phyloP scores from a whole-genome alignment of 2,888 invertebrate genomes.

The Thysanoteuthis rhombus region DNA sequence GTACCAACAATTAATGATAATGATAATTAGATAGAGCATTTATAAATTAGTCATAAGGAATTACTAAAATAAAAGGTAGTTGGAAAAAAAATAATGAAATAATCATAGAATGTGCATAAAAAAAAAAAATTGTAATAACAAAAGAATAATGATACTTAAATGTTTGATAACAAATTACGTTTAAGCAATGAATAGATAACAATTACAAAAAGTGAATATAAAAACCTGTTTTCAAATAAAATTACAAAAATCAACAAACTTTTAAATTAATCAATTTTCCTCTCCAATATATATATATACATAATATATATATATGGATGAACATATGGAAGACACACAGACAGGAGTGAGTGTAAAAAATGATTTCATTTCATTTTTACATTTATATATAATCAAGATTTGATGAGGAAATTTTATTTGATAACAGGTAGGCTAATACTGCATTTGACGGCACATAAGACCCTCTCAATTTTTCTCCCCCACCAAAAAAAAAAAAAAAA shows the following conservation, averaged over 20 bases:
- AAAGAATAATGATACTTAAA: neutral
- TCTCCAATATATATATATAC: neutral
- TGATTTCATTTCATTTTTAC: too few relatives aligned
- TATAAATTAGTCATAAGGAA: neutral
- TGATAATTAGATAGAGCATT: neutral
- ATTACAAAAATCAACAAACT: neutral
- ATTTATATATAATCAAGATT: neutral
- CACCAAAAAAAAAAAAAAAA: too few relatives aligned
- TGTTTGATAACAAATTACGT: neutral
- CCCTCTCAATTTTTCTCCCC: too few relatives aligned
- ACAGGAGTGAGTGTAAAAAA: too few relatives aligned
- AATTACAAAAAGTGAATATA: neutral
- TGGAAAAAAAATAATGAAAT: neutral
- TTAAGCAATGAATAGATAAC: neutral
- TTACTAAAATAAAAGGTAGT: neutral
- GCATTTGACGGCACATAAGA: too few relatives aligned
- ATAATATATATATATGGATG: too few relatives aligned
- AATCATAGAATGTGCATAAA: neutral
- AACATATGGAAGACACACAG: too few relatives aligned
- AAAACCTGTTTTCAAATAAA: neutral
- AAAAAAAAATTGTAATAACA: neutral
- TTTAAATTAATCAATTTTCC: neutral
- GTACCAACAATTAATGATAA: neutral
- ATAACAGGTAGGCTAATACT: too few relatives aligned
- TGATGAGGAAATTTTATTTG: neutral